Base-by-base conservation (phyloP, 2,113 vertebrate genomes). In the Amphiprion percula region DNA sequence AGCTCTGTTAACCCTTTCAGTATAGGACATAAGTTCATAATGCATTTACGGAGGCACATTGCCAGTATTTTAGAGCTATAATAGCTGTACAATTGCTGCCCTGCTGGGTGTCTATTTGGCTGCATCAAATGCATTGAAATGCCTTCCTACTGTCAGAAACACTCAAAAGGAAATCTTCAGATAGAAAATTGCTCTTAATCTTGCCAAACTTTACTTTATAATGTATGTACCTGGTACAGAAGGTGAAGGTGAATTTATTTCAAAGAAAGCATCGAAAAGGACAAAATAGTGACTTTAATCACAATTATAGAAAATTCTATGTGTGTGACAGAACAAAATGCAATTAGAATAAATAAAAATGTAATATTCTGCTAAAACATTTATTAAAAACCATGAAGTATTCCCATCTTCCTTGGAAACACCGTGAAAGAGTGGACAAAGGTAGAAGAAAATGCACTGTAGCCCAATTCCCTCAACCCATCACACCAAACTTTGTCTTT, bases 41-140 rank as follows among this genome's bases (percentile, higher is more conserved):
- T 91, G 88, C 92, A 94, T 93, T 94, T 94, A 88, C 76, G 84
- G 74, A 79, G 67, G 82, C 70, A 87, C 84, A 87, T 94, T 94
- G 76, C 71, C 78, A 82, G 90, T 87, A 86, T 90, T 93, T 93
- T 71, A 91, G 80, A 77, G 82, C 87, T 86, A 78, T 92, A 94
- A 95, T 93, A 91, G 93, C 91, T 87, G 77, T 79, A 85, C 92
- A 94, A 95, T 93, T 94, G 92, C 91, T 89, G 60, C 87, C 87
- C 94, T 89, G 92, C 91, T 94, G 93, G 81, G 92, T 82, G 88
- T 93, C 92, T 91, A 87, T 94, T 92, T 94, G 88, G 78, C 85
- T 78, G 70, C 87, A 77, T 74, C 72, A 82, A 93, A 91, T 83
- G 85, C 91, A 91, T 50, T 82, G 79, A 90, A 92, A 92, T 87